Evolutionary conservation across 2,797 vertebrate genomes (phyloP).

Genomic region (Sebastes goodei): DNA sequence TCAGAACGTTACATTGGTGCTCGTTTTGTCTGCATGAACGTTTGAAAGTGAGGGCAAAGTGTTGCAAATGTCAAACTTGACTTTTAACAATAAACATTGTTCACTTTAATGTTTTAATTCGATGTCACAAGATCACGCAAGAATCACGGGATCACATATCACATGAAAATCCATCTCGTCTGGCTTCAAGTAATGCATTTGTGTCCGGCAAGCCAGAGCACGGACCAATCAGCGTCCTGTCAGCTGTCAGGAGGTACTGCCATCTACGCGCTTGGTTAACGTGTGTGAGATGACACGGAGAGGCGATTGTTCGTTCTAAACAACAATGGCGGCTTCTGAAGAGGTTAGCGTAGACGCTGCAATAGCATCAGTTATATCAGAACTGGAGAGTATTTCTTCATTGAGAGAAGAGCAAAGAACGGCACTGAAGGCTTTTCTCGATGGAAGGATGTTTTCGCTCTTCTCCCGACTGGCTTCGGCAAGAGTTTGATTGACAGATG

Average conservation of each 20-base stretch:
- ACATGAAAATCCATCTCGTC: not conserved
- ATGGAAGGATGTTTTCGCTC: too few species aligned
- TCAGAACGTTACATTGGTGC: slow-evolving; percentile 72
- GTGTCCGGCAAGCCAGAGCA: not conserved
- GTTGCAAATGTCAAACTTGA: slow-evolving; percentile 57
- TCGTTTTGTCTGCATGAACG: slow-evolving; percentile 70
- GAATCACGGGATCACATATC: not conserved
- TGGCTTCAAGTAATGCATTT: not conserved
- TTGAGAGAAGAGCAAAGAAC: too few species aligned
- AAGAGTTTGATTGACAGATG: too few species aligned
- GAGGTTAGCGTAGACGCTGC: too few species aligned
- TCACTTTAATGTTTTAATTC: slow-evolving; percentile 37
- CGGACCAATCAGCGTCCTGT: not conserved
- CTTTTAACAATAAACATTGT: slow-evolving; percentile 66
- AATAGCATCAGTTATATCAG: too few species aligned
- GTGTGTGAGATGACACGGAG: fast-evolving
- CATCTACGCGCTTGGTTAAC: not conserved
- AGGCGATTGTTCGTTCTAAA: not conserved
- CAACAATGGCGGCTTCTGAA: too few species aligned
- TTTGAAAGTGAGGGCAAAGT: slow-evolving; percentile 45
- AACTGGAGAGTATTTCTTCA: too few species aligned
- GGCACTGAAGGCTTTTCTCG: too few species aligned
- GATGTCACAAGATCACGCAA: not conserved
- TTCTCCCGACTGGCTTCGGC: too few species aligned
- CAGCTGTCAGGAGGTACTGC: not conserved